Percentiles rank a stretch among this genome's conserved stretches.
These are phyloP conservation scores for Leptopilina syphax DNA, from an alignment of 2,888 invertebrate genomes.

Conservation along the genomic window DNA sequence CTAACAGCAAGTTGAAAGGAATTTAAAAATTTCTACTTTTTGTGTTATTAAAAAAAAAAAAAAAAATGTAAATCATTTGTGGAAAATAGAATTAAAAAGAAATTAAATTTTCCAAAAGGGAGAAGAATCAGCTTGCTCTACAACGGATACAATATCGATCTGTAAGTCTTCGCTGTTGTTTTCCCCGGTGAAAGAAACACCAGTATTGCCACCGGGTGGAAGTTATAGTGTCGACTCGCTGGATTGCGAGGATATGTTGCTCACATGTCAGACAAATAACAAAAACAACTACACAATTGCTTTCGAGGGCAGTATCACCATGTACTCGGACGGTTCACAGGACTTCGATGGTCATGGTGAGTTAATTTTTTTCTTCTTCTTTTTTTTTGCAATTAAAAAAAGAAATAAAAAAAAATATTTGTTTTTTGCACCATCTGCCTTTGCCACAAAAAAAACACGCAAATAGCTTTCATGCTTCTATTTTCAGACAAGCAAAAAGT, in stretches of 20 bases:
- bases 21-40: background rate
- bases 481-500: slow-evolving; percentile 73
- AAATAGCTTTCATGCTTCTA: slow-evolving; percentile 40
- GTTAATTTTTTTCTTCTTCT: slow-evolving; percentile 20
- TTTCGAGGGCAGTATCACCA: slow-evolving; percentile 91
- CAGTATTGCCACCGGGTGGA: slow-evolving; percentile 82
- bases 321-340: slow-evolving; percentile 86
- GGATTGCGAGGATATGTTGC: slow-evolving; percentile 93
- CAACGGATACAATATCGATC: slow-evolving; percentile 88
- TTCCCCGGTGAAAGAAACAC: slow-evolving; percentile 91
- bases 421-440: background rate
- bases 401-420: background rate
- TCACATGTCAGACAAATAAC: slow-evolving; percentile 92
- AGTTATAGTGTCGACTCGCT: slow-evolving; percentile 94
- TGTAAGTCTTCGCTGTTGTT: slow-evolving; percentile 94
- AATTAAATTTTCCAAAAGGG: slow-evolving; percentile 76
- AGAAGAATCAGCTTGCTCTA: slow-evolving; percentile 86
- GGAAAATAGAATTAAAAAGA: background rate
- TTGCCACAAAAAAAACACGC: slow-evolving; percentile 24
- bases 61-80: too few relatives aligned
- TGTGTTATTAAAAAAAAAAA: too few relatives aligned
- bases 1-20: background rate
- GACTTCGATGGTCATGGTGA: slow-evolving; percentile 74
- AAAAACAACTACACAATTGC: slow-evolving; percentile 97
- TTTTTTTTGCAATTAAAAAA: too few relatives aligned